Conservation (phyloP, 2,888 invertebrate species). For the Biston stratarius region DNA sequence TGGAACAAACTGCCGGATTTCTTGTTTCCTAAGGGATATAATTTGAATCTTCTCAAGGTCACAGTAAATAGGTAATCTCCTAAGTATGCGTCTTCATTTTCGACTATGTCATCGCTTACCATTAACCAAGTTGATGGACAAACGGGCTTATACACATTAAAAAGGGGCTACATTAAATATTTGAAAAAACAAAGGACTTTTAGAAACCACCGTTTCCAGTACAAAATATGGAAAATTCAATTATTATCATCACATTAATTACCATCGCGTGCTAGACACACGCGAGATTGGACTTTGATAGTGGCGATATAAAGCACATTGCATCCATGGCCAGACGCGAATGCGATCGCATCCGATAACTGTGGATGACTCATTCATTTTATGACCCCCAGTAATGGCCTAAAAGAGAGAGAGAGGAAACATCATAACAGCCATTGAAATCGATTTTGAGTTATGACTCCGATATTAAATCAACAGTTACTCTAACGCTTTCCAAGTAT, state of each 20-base stretch:
- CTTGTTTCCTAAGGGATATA: too few relatives aligned
- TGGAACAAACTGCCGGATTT: too few relatives aligned
- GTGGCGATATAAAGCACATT: slow-evolving; percentile 54
- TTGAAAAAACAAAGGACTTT: too few relatives aligned
- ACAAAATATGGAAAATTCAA: slow-evolving; percentile 17
- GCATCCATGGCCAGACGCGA: slow-evolving; percentile 65
- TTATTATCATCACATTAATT: slow-evolving; percentile 18
- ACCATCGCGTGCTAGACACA: slow-evolving; percentile 51
- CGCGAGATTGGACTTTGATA: slow-evolving; percentile 44
- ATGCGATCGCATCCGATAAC: slow-evolving; percentile 55
- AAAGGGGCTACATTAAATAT: too few relatives aligned
- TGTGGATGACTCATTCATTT: slow-evolving; percentile 63
- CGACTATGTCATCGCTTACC: too few relatives aligned
- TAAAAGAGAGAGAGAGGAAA: slow-evolving; percentile 51
- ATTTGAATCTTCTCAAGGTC: too few relatives aligned
- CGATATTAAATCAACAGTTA: slow-evolving; percentile 19
- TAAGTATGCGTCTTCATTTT: too few relatives aligned
- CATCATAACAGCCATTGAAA: slow-evolving; percentile 38
- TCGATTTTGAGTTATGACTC: slow-evolving; percentile 21
- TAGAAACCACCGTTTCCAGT: neutral
- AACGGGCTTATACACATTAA: too few relatives aligned
- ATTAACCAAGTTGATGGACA: too few relatives aligned
- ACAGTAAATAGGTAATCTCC: too few relatives aligned
- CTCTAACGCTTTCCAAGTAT: slow-evolving; percentile 16
- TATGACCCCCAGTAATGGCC: slow-evolving; percentile 52